phyloP scores from a whole-genome alignment of 2,888 invertebrate genomes.

The Cheilosia urbana region DNA sequence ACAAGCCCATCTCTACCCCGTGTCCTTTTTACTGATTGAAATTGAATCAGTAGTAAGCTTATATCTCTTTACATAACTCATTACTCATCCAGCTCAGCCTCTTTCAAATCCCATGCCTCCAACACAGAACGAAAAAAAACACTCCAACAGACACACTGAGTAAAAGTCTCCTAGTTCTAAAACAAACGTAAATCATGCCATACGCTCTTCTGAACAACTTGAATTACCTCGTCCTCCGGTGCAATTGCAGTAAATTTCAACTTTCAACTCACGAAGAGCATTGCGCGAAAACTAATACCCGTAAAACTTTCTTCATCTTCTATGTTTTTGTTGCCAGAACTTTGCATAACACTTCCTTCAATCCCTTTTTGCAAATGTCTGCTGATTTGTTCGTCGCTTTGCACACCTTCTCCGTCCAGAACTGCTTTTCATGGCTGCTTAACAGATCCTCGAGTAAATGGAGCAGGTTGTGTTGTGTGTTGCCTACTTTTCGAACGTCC shows the following conservation, averaged over 20 bases:
- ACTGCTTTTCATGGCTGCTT: conserved; percentile 7
- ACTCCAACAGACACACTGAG: background rate
- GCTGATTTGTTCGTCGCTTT: conserved; percentile 25
- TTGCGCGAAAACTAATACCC: background rate
- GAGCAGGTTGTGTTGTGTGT: background rate
- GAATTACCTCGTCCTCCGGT: conserved; percentile 6
- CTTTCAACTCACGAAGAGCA: conserved; percentile 29
- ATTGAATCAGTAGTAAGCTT: no score
- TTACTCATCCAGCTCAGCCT: no score
- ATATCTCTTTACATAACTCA: no score
- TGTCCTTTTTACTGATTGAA: no score
- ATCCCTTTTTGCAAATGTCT: conserved; percentile 2
- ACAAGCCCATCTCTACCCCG: no score
- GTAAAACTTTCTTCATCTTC: conserved; percentile 38
- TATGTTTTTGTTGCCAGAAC: conserved; percentile 20
- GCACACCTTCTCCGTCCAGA: background rate
- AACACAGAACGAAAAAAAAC: no score
- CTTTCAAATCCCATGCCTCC: no score
- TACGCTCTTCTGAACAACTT: conserved; percentile 12
- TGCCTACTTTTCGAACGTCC: background rate
- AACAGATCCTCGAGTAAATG: conserved; percentile 24
- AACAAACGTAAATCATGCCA: conserved; percentile 41
- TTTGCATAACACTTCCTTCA: conserved; percentile 24
- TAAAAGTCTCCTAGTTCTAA: background rate
- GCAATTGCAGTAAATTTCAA: conserved; percentile 36